Conservation (phyloP, 2,797 vertebrate species). For the Rhinogobio ventralis region DNA sequence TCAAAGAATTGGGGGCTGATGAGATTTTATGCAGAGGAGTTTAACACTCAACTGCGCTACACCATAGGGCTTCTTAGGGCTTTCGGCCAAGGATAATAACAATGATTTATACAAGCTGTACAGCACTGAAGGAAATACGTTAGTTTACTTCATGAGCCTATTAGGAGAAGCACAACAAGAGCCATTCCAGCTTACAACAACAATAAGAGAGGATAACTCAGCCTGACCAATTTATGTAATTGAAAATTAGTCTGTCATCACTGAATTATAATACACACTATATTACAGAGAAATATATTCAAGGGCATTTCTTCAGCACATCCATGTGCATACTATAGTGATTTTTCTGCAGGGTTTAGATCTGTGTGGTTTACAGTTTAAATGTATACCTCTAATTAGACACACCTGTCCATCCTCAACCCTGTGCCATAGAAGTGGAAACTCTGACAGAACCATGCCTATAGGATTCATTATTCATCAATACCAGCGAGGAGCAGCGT, state of each 20-base stretch:
- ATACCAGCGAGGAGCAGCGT: background rate
- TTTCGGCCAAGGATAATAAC: slow-evolving; percentile 45
- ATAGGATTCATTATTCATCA: slow-evolving; percentile 53
- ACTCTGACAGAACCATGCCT: slow-evolving; percentile 42
- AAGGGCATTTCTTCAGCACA: background rate
- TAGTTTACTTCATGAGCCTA: slow-evolving; percentile 47
- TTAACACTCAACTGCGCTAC: background rate
- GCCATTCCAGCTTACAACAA: slow-evolving; percentile 42
- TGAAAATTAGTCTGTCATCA: slow-evolving; percentile 34
- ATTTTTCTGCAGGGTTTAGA: background rate
- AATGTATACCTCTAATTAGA: slow-evolving; percentile 4
- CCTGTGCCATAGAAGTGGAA: slow-evolving; percentile 12
- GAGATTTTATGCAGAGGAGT: slow-evolving; percentile 33
- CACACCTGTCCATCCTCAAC: slow-evolving; percentile 8
- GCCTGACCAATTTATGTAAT: slow-evolving; percentile 41
- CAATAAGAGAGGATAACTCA: slow-evolving; percentile 47
- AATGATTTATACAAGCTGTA: slow-evolving; percentile 47
- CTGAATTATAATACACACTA: slow-evolving; percentile 35
- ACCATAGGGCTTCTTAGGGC: background rate
- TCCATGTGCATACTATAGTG: background rate
- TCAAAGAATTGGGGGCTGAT: slow-evolving; percentile 16
- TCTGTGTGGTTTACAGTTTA: background rate
- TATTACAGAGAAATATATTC: slow-evolving; percentile 9
- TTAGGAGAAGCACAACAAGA: slow-evolving; percentile 45
- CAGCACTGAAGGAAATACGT: slow-evolving; percentile 45